Evolutionary conservation across 2,888 invertebrate genomes (phyloP).

Genomic region (Drosophila formosana): DNA sequence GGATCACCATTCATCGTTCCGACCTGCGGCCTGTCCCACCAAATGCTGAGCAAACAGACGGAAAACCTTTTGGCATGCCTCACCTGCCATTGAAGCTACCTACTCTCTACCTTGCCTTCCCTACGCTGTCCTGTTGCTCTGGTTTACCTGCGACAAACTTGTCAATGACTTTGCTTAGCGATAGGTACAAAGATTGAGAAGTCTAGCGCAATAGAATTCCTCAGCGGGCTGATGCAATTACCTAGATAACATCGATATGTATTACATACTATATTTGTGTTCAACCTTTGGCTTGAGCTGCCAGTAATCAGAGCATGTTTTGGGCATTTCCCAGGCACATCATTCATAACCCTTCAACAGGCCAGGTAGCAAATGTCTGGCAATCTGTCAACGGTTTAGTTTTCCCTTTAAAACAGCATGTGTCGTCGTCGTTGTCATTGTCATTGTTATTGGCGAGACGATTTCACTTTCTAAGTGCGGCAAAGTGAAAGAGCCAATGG

Average conservation of each 20-base stretch:
- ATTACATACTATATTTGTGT: not conserved
- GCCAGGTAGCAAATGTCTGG: not conserved
- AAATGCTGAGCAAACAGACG: slow-evolving; percentile 38
- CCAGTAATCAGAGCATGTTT: not conserved
- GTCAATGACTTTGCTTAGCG: slow-evolving; percentile 40
- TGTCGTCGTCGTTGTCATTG: not conserved
- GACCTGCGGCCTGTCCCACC: not conserved
- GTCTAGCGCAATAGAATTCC: slow-evolving; percentile 29
- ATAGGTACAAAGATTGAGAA: slow-evolving; percentile 28
- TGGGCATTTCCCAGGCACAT: not conserved
- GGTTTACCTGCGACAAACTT: slow-evolving; percentile 15
- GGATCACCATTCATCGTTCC: not conserved
- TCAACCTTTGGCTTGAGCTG: not conserved
- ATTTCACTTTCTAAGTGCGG: slow-evolving; percentile 50
- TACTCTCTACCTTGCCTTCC: not conserved
- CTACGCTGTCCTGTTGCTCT: slow-evolving; percentile 25
- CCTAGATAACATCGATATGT: slow-evolving; percentile 1
- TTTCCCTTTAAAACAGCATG: slow-evolving; percentile 37
- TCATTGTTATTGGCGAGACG: slow-evolving; percentile 6
- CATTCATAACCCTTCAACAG: slow-evolving; percentile 1
- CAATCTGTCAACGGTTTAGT: not conserved
- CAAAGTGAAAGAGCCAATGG: slow-evolving; percentile 43
- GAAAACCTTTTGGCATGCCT: slow-evolving; percentile 44
- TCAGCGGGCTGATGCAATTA: not conserved
- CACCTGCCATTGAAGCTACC: slow-evolving; percentile 32